phyloP scores from a whole-genome alignment of 2,888 invertebrate genomes.

The Erebia ligea region DNA sequence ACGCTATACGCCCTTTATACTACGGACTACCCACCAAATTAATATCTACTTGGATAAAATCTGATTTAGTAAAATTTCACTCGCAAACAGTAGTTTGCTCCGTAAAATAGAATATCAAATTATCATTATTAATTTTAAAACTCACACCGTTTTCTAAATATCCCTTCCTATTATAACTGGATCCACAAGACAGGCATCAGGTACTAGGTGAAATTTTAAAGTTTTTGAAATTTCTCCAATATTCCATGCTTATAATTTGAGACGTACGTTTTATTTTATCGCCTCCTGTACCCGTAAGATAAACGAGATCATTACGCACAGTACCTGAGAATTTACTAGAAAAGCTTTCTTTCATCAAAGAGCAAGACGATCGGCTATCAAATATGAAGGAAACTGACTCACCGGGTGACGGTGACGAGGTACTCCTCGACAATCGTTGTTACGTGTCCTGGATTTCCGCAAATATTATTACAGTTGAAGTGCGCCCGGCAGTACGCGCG shows the following conservation, averaged over 20 bases:
- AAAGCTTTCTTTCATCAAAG: slow-evolving; percentile 40
- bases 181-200: slow-evolving; percentile 22
- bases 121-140: slow-evolving; percentile 34
- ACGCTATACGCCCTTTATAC: slow-evolving; percentile 15
- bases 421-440: slow-evolving; percentile 28
- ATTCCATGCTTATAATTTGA: slow-evolving; percentile 18
- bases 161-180: slow-evolving; percentile 37
- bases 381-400: slow-evolving; percentile 39
- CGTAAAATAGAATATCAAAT: slow-evolving; percentile 4
- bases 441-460: slow-evolving; percentile 35
- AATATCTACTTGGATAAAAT: slow-evolving; percentile 4
- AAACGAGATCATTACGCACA: slow-evolving; percentile 37
- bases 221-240: slow-evolving; percentile 6
- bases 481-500: not conserved
- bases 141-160: slow-evolving; percentile 28
- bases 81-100: not conserved
- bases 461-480: slow-evolving; percentile 11
- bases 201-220: slow-evolving; percentile 34
- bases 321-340: slow-evolving; percentile 30
- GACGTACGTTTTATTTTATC: slow-evolving; percentile 34
- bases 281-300: slow-evolving; percentile 41
- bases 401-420: slow-evolving; percentile 37
- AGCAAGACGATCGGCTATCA: slow-evolving; percentile 45
- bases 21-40: slow-evolving; percentile 10
- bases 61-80: not conserved